Percentiles rank a stretch among this genome's conserved stretches.
Conservation (phyloP, 53 echinoderm and acorn worm species). For the Actinopyga echinites region DNA sequence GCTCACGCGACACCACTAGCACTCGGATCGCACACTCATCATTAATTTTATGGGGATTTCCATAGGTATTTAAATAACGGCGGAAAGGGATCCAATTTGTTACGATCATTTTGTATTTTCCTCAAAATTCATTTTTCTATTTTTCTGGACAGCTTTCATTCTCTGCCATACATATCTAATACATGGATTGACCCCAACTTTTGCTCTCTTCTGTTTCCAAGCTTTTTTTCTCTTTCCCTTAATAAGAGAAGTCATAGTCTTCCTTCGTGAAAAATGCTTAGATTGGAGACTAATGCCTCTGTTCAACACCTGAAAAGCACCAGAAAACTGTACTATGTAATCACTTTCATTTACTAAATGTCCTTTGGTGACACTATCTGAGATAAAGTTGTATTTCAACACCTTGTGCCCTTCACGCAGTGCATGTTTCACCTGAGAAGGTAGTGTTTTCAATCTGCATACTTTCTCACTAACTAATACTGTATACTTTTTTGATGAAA, state of each 20-base stretch:
- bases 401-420: neutral
- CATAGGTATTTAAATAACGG: no score
- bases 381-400: neutral
- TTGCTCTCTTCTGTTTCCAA: neutral
- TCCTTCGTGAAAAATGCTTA: neutral
- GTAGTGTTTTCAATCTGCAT: neutral
- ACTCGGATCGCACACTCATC: no score
- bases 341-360: no score
- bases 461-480: neutral
- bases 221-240: neutral
- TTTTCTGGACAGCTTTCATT: neutral
- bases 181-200: neutral
- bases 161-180: neutral
- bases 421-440: slow-evolving; percentile 6
- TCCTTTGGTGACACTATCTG: no score
- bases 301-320: no score
- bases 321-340: no score
- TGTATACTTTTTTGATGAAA: neutral
- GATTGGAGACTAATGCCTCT: neutral
- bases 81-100: no score
- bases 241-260: neutral
- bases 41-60: no score
- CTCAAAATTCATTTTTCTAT: neutral
- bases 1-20: no score
- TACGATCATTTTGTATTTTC: no score